Base-by-base conservation (phyloP, 1,140 invertebrate species). In the Hirudo medicinalis region DNA sequence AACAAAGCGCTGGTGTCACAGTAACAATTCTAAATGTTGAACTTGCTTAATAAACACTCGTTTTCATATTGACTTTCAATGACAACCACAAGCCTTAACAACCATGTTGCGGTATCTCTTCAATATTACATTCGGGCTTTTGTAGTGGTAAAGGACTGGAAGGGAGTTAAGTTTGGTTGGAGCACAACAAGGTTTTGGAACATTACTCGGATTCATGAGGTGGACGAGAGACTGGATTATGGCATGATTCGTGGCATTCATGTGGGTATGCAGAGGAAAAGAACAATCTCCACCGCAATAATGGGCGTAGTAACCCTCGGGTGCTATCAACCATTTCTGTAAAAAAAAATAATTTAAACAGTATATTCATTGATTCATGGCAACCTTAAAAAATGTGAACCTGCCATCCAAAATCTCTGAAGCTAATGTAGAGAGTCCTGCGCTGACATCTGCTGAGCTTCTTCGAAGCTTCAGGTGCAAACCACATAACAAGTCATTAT, bases 101-200 rank as follows among this genome's bases (percentile, higher is more conserved):
- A 87, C 84, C 87, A 89, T 89, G 72, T 87, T 85, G 20, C 85
- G 82, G 75, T 88, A 89, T 74, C 85, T 85, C 77, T 88, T 88
- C 22, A 89, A 78, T 11, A 88, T 83, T 29, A 89, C 85, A 77
- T 87, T 88, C 19, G 83, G 83, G 72, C 85, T 83, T 70, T 86
- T 84, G 76, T 89, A 87, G 75, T 85, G 87, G 75, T 85, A 89
- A 27, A 89, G 83, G 20, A 89, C 83, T 19, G 84, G 85, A 19
- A 87, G 84, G 40, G 86, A 82, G 0, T 81, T 79, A 22, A 88
- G 82, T 73, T 85, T 85, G 0, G 85, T 86, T 2, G 88, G 87
- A 36, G 70, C 57, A 71, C 88, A 89, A 74, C 87, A 88, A 0
- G 87, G 85, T 71, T 82, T 82, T 17, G 82, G 82, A 3, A 87